Conservation (phyloP, 2,888 invertebrate species). For the Geotrupes spiniger region DNA sequence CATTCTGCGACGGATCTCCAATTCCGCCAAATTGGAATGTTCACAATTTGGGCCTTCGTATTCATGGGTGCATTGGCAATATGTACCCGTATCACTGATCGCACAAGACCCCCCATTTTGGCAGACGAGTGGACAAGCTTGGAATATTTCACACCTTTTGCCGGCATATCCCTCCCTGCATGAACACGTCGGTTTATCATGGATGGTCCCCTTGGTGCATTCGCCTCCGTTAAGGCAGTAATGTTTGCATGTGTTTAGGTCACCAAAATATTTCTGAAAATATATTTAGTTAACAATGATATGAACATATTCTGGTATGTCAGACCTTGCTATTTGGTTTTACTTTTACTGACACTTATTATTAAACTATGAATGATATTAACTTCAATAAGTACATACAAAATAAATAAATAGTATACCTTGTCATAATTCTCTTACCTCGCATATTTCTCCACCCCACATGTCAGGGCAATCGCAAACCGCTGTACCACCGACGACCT, state of each 20-base stretch:
- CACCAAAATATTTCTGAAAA: conserved; percentile 52
- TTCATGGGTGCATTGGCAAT: conserved; percentile 50
- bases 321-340: not conserved
- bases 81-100: conserved; percentile 42
- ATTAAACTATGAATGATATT: not conserved
- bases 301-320: not conserved
- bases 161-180: conserved; percentile 61
- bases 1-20: conserved; percentile 9
- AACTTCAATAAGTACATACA: not conserved
- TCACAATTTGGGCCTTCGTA: conserved; percentile 54
- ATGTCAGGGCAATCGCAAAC: conserved; percentile 57
- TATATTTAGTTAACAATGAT: not conserved
- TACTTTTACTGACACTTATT: not conserved
- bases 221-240: conserved; percentile 59
- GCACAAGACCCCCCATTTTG: conserved; percentile 56
- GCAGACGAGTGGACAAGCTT: conserved; percentile 52
- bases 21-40: conserved; percentile 19
- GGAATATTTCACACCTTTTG: conserved; percentile 51
- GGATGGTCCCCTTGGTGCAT: conserved; percentile 56
- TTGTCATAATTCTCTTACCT: conserved; percentile 41
- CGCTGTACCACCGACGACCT: conserved; percentile 48
- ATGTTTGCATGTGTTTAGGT: conserved; percentile 61
- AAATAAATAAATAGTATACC: not conserved
- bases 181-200: conserved; percentile 53
- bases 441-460: conserved; percentile 58